Percentiles rank a stretch among this genome's conserved stretches.
phyloP scores from a whole-genome alignment of 1,140 invertebrate genomes.

The Plutomurus gul region DNA sequence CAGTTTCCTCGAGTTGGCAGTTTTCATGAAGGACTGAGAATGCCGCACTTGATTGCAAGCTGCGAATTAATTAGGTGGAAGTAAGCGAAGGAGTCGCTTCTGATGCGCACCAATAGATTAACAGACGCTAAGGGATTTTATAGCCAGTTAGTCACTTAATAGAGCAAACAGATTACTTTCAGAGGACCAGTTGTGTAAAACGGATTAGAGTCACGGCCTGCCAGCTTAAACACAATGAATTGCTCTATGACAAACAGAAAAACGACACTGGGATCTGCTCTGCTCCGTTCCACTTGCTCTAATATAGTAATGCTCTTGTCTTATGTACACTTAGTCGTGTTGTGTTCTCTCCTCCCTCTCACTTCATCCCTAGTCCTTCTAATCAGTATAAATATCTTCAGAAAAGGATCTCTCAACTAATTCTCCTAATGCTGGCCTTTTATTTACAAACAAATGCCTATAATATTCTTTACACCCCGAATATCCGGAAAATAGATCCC shows the following conservation, averaged over 20 bases:
- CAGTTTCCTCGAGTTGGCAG: no score
- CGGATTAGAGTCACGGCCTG: constrained; percentile 46
- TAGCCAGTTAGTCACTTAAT: constrained; percentile 45
- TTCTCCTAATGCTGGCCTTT: no score
- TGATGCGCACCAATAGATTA: constrained; percentile 40
- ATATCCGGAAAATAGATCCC: no score
- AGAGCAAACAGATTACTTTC: constrained; percentile 45
- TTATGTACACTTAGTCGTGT: not conserved
- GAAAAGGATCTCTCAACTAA: no score
- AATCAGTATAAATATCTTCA: not conserved
- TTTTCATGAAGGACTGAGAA: no score
- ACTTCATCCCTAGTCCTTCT: constrained; percentile 6
- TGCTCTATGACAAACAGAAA: constrained; percentile 35
- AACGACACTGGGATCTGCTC: not conserved
- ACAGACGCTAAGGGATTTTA: constrained; percentile 34
- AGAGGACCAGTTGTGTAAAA: constrained; percentile 43
- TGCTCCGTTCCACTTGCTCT: not conserved
- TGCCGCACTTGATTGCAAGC: no score
- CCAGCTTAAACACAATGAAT: constrained; percentile 46
- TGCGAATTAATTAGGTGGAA: constrained; percentile 27
- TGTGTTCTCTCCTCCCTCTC: not conserved
- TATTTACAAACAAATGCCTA: no score
- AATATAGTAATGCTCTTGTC: not conserved
- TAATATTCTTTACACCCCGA: no score
- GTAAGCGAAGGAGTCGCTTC: not conserved